Conservation (phyloP, 2,113 vertebrate genomes). For the Microcebus ravelobensis region DNA sequence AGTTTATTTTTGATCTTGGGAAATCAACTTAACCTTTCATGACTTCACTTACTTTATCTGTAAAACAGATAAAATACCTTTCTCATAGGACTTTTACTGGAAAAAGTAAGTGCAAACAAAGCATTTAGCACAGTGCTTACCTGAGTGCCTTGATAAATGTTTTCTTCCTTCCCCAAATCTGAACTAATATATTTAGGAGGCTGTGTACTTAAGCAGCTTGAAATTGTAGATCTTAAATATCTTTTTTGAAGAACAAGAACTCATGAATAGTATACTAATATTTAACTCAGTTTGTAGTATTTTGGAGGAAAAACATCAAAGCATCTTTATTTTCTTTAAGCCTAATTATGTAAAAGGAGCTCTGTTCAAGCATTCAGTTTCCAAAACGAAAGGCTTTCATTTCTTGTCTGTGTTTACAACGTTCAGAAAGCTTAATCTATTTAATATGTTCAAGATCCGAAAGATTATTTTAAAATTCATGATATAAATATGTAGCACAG, state of each 20-base stretch:
- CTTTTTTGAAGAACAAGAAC: neutral
- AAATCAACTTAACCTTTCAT: conserved; percentile 45
- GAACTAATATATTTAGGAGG: neutral
- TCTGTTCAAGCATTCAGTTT: neutral
- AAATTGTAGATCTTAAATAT: neutral
- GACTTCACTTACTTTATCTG: conserved; percentile 1
- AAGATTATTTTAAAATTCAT: conserved; percentile 71
- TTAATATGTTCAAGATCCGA: conserved; percentile 72
- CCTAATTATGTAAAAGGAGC: neutral
- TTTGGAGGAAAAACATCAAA: neutral
- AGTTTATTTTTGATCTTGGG: conserved; percentile 19
- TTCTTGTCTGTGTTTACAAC: conserved; percentile 58
- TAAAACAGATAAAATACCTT: conserved; percentile 31
- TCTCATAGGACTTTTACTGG: neutral
- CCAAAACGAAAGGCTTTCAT: neutral
- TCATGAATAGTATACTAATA: neutral
- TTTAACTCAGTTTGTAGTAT: neutral
- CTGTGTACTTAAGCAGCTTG: neutral
- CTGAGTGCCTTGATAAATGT: neutral
- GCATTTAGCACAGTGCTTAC: neutral
- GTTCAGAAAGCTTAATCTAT: conserved; percentile 58
- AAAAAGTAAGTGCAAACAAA: conserved; percentile 39
- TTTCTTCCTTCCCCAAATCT: neutral
- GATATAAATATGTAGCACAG: conserved; percentile 68
- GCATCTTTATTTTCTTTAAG: conserved; percentile 36